Evolutionary conservation across 2,888 invertebrate genomes (phyloP), one percentile per base, ranked within the genome.

Genomic region (Drosophila imparisetae): DNA sequence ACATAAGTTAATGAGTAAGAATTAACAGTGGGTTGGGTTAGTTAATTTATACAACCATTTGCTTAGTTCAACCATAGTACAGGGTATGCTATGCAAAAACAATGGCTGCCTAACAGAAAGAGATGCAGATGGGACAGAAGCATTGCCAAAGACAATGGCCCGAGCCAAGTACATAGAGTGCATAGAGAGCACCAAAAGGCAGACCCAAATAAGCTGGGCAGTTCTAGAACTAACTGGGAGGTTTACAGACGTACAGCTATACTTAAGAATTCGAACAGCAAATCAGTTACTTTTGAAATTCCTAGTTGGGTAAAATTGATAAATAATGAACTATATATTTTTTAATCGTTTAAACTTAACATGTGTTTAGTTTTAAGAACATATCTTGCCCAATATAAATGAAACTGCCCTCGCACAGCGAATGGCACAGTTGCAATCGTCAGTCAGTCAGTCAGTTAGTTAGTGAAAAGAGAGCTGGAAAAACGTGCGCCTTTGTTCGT

Each of bases 381-480:
- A 7, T 29, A 7, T 29, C 29, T 29, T 29, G 29, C 29, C 29
- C 7, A 29, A 29, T 29, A 29, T 29, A 7, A 29, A 29, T 58
- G 2, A 4, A 71, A 32, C 71, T 8, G 32, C 76, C 76, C 78
- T 80, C 78, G 81, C 18, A 40, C 4, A 34, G 53, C 45, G 40
- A 72, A 74, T 86, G 81, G 87, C 81, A 89, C 89, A 86, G 83
- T 84, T 86, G 84, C 83, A 86, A 61, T 71, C 67, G 65, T 71
- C 77, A 77, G 64, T 72, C 81, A 83, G 72, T 67, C 62, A 73
- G 74, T 78, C 50, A 76, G 80, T 72, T 84, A 75, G 81, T 75
- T 72, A 69, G 75, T 72, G 53, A 75, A 69, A 72, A 73, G 70
- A 66, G 80, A 82, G 73, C 74, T 83, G 88, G 72, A 88, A 90